Conservation (phyloP, 1,140 invertebrate species). For the Drosophila aff. region DNA sequence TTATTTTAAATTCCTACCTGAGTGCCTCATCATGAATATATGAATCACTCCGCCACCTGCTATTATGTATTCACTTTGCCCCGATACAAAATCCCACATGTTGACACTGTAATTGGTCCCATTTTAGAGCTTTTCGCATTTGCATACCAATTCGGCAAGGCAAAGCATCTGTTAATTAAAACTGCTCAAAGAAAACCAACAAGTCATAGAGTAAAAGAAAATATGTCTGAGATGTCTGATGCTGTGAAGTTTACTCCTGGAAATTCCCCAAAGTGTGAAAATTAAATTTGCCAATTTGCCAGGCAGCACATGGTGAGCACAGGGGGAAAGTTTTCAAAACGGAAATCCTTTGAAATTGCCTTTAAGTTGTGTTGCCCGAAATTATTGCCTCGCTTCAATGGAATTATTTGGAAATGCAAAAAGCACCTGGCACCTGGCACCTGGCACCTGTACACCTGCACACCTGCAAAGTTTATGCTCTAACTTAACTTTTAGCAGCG, state of each 20-base stretch:
- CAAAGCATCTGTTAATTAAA: constrained; percentile 39
- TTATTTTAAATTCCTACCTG: not conserved
- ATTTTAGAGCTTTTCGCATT: constrained; percentile 32
- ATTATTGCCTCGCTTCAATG: constrained; percentile 18
- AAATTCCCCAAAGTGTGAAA: constrained; percentile 45
- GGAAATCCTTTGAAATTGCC: constrained; percentile 14
- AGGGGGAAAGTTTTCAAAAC: constrained; percentile 37
- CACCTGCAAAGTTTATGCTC: constrained; percentile 8
- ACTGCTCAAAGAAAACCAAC: constrained; percentile 23
- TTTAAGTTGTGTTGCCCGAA: constrained; percentile 24
- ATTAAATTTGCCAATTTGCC: constrained; percentile 57
- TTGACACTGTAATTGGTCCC: constrained; percentile 42
- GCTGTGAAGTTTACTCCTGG: constrained; percentile 23
- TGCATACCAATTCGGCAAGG: constrained; percentile 12
- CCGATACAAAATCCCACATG: constrained; percentile 25
- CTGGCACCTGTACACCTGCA: not conserved
- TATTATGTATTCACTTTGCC: constrained; percentile 1
- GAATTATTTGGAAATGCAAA: constrained; percentile 6
- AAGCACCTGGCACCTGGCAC: not conserved
- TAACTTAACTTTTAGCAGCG: constrained; percentile 27
- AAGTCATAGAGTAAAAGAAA: constrained; percentile 11
- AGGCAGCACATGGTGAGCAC: constrained; percentile 12
- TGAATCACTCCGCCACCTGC: not conserved
- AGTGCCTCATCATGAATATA: constrained; percentile 11
- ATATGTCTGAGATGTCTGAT: constrained; percentile 21